phyloP scores from a whole-genome alignment of 2,888 invertebrate genomes.

The Mythimna pallens region DNA sequence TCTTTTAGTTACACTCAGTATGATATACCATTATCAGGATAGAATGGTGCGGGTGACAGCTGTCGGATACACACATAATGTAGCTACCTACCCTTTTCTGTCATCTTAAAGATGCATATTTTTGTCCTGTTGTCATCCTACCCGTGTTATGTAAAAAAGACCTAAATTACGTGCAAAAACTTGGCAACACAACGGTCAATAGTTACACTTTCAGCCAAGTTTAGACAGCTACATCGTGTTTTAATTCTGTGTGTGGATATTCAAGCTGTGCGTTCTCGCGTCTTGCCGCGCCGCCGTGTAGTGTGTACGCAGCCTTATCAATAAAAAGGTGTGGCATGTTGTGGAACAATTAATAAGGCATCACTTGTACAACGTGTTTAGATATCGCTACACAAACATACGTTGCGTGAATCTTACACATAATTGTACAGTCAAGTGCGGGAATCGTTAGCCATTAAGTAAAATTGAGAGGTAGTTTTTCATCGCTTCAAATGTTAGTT shows the following conservation, averaged over 20 bases:
- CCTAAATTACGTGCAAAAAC: no score
- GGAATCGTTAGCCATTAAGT: neutral
- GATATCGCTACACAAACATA: constrained; percentile 43
- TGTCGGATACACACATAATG: no score
- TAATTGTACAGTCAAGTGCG: constrained; percentile 10
- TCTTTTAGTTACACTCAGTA: no score
- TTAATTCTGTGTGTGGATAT: neutral
- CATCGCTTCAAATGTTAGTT: neutral
- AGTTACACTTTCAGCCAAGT: no score
- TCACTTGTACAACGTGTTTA: constrained; percentile 56
- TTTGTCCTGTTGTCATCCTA: no score
- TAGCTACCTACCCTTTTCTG: no score
- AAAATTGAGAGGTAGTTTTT: neutral
- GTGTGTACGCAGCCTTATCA: constrained; percentile 23
- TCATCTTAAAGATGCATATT: no score
- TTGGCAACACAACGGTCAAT: no score
- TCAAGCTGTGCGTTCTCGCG: constrained; percentile 4
- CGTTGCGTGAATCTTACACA: constrained; percentile 56
- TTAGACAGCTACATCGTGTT: no score
- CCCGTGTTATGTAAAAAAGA: no score
- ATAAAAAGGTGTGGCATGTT: constrained; percentile 58
- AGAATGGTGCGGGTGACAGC: no score
- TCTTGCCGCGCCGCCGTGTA: neutral
- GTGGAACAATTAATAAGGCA: constrained; percentile 65
- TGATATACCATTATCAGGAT: no score